Evolutionary conservation across 1,140 invertebrate genomes (phyloP), one percentile per base, ranked within the genome.

Genomic region (Ceratina calcarata): DNA sequence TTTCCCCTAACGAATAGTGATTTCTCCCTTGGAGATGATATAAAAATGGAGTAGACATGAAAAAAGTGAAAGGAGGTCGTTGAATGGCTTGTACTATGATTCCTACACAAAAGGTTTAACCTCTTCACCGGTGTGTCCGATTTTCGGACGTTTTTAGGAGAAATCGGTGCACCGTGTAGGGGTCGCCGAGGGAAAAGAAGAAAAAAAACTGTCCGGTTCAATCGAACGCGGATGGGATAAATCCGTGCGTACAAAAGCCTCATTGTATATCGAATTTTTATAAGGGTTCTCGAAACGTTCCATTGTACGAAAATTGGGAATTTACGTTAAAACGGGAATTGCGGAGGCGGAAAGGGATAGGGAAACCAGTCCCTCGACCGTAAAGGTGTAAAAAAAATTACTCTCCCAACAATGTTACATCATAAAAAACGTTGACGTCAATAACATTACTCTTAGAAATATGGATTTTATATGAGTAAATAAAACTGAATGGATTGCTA

Each of bases 261-360:
- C 77, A 89, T 91, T 91, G 89, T 91, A 67, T 60, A 80, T 79
- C 78, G 86, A 85, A 90, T 89, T 91, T 91, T 91, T 91, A 91
- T 90, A 91, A 89, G 88, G 85, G 90, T 84, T 88, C 86, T 87
- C 74, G 69, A 90, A 84, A 87, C 84, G 85, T 83, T 88, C 89
- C 81, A 88, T 92, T 92, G 89, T 91, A 87, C 88, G 83, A 90
- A 90, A 91, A 90, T 91, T 91, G 89, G 86, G 88, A 86, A 73
- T 88, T 87, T 89, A 86, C 80, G 81, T 80, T 79, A 62, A 45
- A 80, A 73, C 80, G 71, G 73, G 85, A 82, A 83, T 87, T 69
- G 88, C 86, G 87, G 87, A 85, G 87, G 88, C 89, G 87, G 85
- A 92, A 90, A 88, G 86, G 80, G 86, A 91, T 90, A 87, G 86